Evolutionary conservation across 1,140 invertebrate species (phyloP), one percentile per base, ranked within the genome.

Genomic region (Drosophila aff.): DNA sequence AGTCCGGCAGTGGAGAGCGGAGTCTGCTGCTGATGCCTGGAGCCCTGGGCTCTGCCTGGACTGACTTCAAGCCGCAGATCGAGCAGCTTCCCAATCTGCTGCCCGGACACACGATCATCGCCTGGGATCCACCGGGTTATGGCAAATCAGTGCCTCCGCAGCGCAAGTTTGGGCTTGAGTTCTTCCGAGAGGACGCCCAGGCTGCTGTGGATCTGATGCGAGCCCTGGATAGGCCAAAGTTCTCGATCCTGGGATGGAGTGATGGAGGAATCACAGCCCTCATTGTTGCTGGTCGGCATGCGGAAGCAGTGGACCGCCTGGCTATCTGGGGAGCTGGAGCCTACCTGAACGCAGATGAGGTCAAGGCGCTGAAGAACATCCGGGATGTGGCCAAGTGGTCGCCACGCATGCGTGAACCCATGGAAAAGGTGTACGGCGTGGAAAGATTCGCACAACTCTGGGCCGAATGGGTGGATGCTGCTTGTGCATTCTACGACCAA

Each of bases 121-220:
- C 95, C 0, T 97, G 97, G 96, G 97, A 98, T 93, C 97, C 97
- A 6, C 96, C 97, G 4, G 97, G 97, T 2, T 98, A 97, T 94
- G 97, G 97, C 10, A 95, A 95, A 63, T 98, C 97, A 77, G 94
- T 96, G 71, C 97, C 97, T 8, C 97, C 97, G 4, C 93, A 96
- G 26, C 94, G 96, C 75, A 93, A 95, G 21, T 98, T 97, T 91
- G 93, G 94, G 0, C 73, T 94, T 8, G 94, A 97, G 74, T 98
- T 97, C 91, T 96, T 95, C 72, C 93, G 96, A 47, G 94, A 94
- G 77, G 97, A 98, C 94, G 97, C 97, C 18, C 93, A 95, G 49
- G 92, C 93, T 60, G 97, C 96, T 11, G 92, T 94, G 63, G 92
- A 95, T 66, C 93, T 98, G 31, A 97, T 98, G 96, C 94, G 96